Evolutionary conservation across 2,888 invertebrate genomes (phyloP), one percentile per base, ranked within the genome.

Genomic region (Exocentrus adspersus): DNA sequence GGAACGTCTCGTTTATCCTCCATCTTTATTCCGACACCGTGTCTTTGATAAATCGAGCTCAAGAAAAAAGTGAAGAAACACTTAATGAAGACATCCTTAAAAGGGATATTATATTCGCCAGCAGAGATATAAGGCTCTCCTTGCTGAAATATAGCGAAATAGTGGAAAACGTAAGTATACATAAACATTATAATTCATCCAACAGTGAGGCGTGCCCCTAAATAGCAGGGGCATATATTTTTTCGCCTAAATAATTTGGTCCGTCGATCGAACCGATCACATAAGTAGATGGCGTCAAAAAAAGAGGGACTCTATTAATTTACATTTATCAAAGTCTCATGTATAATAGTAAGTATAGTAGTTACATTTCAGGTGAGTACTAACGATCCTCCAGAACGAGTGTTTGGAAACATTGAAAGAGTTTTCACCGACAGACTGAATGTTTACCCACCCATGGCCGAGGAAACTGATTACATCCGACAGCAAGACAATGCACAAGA

Each of bases 1-100:
- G 67, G n/a, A 71, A 77, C 20, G 78, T 80, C 1, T 75, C 77
- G 53, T 76, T 77, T 16, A 72, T 79, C n/a, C 70, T 80, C 43
- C 77, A 78, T 58, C 69, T 81, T 30, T 73, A 75, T 57, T 69
- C 77, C 4, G 76, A 78, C 45, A 68, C 72, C 5, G 60, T 72
- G 1, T 65, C 66, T 19, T 60, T 80, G 58, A 66, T 79, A 16
- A 67, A 66, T 7, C 50, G 76, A 20, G 65, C 67, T 1, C 62
- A 69, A 30, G 50, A 57, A 20, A 71, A 67, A 56, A 54, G 56
- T 5, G 59, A 58, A 16, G 60, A 59, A 7, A 52, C 53, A 16
- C 9, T 72, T 0, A 70, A 73, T 19, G 67, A 68, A 24, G 71
- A 70, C 6, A 32, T 19, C 1, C 64, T 72, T 1, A 69, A 66